A percentile compares a stretch with the other conserved stretches of the same genome.
Evolutionary conservation across 2,113 vertebrate genomes (phyloP).

Genomic region (Camelus dromedarius): DNA sequence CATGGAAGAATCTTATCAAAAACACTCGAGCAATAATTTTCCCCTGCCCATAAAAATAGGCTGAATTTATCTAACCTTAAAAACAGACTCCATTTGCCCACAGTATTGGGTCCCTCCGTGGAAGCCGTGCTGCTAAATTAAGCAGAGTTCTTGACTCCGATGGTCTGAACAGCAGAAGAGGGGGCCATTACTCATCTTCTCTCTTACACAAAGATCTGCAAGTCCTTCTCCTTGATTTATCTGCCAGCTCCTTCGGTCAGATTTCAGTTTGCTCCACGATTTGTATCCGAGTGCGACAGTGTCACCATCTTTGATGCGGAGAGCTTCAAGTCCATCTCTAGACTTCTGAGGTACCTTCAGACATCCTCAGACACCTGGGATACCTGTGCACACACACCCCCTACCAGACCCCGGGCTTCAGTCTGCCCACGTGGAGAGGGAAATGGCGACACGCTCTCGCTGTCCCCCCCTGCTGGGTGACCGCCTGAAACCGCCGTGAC

Average conservation of each 20-base stretch:
- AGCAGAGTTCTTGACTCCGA: conserved; percentile 49
- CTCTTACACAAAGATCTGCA: neutral
- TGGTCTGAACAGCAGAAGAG: neutral
- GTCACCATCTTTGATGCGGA: neutral
- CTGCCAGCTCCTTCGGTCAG: neutral
- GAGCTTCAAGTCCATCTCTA: neutral
- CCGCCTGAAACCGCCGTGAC: rapidly evolving
- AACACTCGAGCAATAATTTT: conserved; percentile 60
- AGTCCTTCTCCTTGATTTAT: conserved; percentile 40
- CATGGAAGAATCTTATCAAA: conserved; percentile 53
- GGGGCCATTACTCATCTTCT: neutral
- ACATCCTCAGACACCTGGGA: neutral
- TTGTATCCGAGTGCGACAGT: neutral
- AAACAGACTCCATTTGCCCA: conserved; percentile 64
- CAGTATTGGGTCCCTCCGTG: neutral
- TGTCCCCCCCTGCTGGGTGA: neutral
- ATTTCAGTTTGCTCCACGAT: conserved; percentile 11
- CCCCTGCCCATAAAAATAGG: conserved; percentile 29
- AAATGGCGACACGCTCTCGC: neutral
- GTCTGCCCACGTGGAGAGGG: neutral
- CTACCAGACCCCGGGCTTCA: neutral
- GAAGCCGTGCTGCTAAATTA: conserved; percentile 50
- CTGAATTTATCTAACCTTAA: conserved; percentile 66
- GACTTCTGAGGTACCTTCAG: neutral
- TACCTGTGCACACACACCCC: rapidly evolving